Base-by-base conservation (phyloP, 2,113 vertebrate species). In the Archocentrus centrarchus region DNA sequence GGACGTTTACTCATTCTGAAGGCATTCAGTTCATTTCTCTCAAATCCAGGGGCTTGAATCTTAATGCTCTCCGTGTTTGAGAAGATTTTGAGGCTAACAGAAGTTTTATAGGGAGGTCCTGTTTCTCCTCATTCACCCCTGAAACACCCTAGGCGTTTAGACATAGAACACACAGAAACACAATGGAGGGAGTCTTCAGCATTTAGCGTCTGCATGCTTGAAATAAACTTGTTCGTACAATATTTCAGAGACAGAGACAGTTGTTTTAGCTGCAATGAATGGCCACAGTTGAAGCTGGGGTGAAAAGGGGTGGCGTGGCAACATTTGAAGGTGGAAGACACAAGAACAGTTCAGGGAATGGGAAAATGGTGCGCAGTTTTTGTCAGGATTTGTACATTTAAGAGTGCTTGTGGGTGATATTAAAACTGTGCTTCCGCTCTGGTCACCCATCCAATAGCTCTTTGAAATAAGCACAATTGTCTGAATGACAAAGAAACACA, bases 1-100 rank as follows among this genome's bases (percentile, higher is more conserved):
- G 81, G 82, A 86, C 60, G 58, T 91, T 94, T 91, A 91, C 89
- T 90, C 89, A 91, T 92, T 95, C 90, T 92, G 79, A 81, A 85
- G 70, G 89, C 84, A 89, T 94, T 94, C 88, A 84, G 85, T 80
- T 91, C 41, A 82, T 90, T 94, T 93, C 58, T 87, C 90, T 76
- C 55, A 93, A 92, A 94, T 91, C 92, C 91, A 59, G 27, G 70
- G 82, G 86, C 75, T 77, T 94, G 79, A 93, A 89, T 76, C 82
- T 89, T 86, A 90, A 92, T 82, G 87, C 89, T 83, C 79, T 80
- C 41, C 57, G 68, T 88, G 88, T 91, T 84, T 91, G 59, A 91
- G 82, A 77, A 57, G 59, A 84, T 92, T 89, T 81, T 82, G 62
- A 59, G 75, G 35, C 77, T 81, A 82, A 91, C 62, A 83, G 37